A percentile compares a stretch with the other conserved stretches of the same genome.
phyloP scores from a whole-genome alignment of 2,797 vertebrate genomes.

The Clarias fuscus region DNA sequence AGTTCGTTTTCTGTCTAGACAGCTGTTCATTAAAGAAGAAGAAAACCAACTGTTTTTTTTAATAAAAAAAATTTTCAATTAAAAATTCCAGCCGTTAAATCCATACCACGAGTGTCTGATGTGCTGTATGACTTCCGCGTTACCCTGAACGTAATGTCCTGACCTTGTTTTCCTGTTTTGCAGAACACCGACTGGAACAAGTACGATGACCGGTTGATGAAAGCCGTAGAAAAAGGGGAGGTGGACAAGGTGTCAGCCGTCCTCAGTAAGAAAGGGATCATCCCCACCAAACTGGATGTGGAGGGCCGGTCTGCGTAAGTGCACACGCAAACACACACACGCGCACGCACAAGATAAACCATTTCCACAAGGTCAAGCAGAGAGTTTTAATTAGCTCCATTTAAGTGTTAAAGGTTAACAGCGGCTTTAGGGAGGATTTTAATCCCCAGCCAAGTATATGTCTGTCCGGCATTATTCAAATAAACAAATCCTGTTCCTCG shows the following conservation, averaged over 20 bases:
- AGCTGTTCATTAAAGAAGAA: neutral
- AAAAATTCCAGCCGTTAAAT: neutral
- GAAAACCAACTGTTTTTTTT: neutral
- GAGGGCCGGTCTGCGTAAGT: slow-evolving; percentile 98
- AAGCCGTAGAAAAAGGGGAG: slow-evolving; percentile 93
- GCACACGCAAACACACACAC: neutral
- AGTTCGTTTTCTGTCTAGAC: slow-evolving; percentile 8
- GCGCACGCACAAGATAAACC: slow-evolving; percentile 4
- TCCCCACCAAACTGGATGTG: slow-evolving; percentile 90
- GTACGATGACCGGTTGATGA: slow-evolving; percentile 96
- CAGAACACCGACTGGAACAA: slow-evolving; percentile 97
- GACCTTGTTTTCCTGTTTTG: slow-evolving; percentile 21
- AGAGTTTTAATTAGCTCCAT: neutral
- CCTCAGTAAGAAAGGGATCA: slow-evolving; percentile 91
- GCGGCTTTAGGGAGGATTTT: neutral
- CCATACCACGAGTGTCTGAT: neutral
- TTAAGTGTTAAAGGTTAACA: neutral
- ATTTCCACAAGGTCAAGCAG: neutral
- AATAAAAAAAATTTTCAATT: too few relatives aligned
- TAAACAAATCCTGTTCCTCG: neutral
- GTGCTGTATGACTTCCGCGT: neutral
- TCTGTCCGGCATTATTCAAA: neutral
- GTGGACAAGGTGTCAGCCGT: slow-evolving; percentile 91
- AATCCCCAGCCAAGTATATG: neutral
- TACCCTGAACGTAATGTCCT: neutral